These are phyloP conservation scores for Sarcophaga subvicina DNA, from an alignment of 2,888 invertebrate species.

Conservation along the genomic window DNA sequence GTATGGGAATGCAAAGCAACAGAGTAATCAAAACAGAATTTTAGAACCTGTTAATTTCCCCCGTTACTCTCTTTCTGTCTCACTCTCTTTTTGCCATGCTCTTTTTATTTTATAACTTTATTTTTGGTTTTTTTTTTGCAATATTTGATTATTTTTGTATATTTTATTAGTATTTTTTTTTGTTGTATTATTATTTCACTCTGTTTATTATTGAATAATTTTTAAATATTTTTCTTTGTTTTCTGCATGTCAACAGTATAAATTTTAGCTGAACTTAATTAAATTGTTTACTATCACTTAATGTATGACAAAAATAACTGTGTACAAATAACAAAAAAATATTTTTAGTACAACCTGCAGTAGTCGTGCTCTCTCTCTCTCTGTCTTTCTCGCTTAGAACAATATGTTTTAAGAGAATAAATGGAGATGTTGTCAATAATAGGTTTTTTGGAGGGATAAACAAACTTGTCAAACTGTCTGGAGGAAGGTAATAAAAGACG, in stretches of 20 bases:
- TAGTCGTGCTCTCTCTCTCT: background rate
- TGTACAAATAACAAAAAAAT: background rate
- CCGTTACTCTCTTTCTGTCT: too few relatives aligned
- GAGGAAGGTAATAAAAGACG: background rate
- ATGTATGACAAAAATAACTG: background rate
- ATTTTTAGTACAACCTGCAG: conserved; percentile 28
- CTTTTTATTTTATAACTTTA: background rate
- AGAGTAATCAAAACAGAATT: background rate
- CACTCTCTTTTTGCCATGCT: too few relatives aligned
- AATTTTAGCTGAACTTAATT: background rate
- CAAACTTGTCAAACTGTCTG: conserved; percentile 37
- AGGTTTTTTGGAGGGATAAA: background rate
- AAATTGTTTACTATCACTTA: conserved; percentile 29
- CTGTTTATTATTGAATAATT: background rate
- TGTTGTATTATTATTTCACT: background rate
- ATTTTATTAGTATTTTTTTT: background rate
- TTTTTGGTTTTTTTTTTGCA: background rate
- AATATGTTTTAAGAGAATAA: background rate
- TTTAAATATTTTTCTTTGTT: background rate
- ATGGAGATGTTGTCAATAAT: background rate
- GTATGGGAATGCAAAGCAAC: background rate
- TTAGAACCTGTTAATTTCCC: too few relatives aligned
- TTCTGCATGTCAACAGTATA: background rate
- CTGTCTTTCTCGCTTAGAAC: background rate
- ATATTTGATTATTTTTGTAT: conserved; percentile 1